These are phyloP conservation scores for Danio tinwini DNA, from an alignment of 2,797 vertebrate species.

Conservation along the genomic window DNA sequence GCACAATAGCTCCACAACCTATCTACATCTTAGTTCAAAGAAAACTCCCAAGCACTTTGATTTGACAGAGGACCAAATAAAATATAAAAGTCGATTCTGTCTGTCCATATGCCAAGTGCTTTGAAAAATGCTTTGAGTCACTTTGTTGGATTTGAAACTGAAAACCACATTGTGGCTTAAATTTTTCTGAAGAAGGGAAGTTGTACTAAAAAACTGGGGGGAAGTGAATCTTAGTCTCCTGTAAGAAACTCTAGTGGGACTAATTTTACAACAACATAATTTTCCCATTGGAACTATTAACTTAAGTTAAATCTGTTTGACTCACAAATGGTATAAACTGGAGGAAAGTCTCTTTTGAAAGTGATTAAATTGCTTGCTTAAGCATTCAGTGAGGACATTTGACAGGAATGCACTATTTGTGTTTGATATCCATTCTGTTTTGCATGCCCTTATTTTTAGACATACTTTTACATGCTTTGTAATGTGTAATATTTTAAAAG, in stretches of 20 bases:
- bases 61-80: slow-evolving; percentile 35
- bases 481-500: neutral
- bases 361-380: neutral
- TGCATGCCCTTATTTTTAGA: neutral
- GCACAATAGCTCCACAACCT: slow-evolving; percentile 25
- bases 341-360: neutral
- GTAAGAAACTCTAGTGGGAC: neutral
- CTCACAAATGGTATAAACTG: neutral
- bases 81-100: slow-evolving; percentile 28
- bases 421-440: neutral
- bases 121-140: slow-evolving; percentile 24
- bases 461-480: neutral
- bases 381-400: neutral
- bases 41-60: slow-evolving; percentile 31
- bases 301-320: neutral
- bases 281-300: neutral
- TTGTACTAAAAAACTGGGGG: neutral
- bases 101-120: slow-evolving; percentile 42
- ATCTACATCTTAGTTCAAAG: slow-evolving; percentile 13
- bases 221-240: neutral
- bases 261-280: neutral
- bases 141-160: slow-evolving; percentile 38
- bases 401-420: neutral
- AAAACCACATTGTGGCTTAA: slow-evolving; percentile 46
- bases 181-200: slow-evolving; percentile 26